Conservation (phyloP, 2,797 vertebrate genomes). For the Fistularia commersonii region DNA sequence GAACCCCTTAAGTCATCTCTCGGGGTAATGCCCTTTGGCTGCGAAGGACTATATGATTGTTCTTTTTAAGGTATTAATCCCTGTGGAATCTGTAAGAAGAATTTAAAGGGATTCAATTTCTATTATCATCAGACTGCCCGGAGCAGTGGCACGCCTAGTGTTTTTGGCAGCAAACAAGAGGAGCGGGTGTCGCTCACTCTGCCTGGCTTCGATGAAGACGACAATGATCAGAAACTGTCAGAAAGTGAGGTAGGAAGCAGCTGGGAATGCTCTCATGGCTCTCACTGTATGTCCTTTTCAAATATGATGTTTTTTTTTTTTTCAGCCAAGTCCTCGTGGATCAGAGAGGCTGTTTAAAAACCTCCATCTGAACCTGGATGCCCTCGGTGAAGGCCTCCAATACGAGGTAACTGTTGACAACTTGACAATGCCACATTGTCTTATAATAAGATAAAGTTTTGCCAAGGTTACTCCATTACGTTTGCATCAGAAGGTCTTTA, state of each 20-base stretch:
- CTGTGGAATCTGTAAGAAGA: no score
- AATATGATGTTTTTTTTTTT: neutral
- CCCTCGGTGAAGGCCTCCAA: conserved; percentile 76
- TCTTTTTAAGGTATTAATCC: neutral
- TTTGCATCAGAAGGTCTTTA: no score
- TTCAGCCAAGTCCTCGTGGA: conserved; percentile 61
- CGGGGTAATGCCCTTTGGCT: conserved; percentile 42
- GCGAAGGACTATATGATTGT: neutral
- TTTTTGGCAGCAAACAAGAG: conserved; percentile 61
- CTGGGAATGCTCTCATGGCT: neutral
- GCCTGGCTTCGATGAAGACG: conserved; percentile 44
- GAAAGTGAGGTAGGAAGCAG: conserved; percentile 53
- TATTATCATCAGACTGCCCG: conserved; percentile 43
- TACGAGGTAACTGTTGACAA: conserved; percentile 76
- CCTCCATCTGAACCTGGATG: conserved; percentile 79
- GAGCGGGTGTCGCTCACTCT: conserved; percentile 59
- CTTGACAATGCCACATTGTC: no score
- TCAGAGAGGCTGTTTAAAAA: conserved; percentile 76
- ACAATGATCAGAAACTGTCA: conserved; percentile 67
- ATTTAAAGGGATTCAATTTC: neutral
- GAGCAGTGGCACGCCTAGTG: conserved; percentile 41
- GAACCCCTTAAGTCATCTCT: conserved; percentile 69
- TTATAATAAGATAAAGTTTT: no score
- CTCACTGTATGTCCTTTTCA: neutral
- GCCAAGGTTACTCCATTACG: no score